A percentile compares a stretch with the other conserved stretches of the same genome.
phyloP scores from a whole-genome alignment of 2,888 invertebrate genomes.

The Epicampocera succincta region DNA sequence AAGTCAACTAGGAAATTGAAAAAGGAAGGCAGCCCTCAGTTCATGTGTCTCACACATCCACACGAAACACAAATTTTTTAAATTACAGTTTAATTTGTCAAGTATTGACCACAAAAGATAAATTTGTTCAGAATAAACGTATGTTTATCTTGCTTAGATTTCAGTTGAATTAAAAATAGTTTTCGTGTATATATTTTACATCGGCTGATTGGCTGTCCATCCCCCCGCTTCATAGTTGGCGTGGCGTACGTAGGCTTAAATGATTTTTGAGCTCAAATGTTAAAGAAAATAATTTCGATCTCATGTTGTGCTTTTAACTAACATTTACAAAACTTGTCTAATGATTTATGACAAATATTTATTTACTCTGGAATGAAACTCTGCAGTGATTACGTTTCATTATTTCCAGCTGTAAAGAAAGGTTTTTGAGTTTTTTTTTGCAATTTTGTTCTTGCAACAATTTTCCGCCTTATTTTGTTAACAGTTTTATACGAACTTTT shows the following conservation, averaged over 20 bases:
- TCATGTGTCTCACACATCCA: neutral
- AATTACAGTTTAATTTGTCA: no score
- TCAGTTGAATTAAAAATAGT: no score
- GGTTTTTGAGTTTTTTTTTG: neutral
- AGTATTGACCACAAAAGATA: no score
- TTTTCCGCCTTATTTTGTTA: neutral
- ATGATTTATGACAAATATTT: slow-evolving; percentile 68
- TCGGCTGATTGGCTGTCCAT: slow-evolving; percentile 19
- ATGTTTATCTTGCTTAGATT: no score
- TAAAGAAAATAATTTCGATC: slow-evolving; percentile 46
- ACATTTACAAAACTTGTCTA: slow-evolving; percentile 53
- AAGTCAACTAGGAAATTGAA: slow-evolving; percentile 16
- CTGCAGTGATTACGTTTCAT: slow-evolving; percentile 38
- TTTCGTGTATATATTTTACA: neutral
- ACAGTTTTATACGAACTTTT: neutral
- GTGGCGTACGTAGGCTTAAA: slow-evolving; percentile 53
- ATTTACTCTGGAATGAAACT: slow-evolving; percentile 15
- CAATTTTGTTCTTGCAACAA: slow-evolving; percentile 24
- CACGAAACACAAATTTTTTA: neutral
- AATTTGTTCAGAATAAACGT: no score
- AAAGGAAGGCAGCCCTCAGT: slow-evolving; percentile 11
- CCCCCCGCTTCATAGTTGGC: slow-evolving; percentile 13
- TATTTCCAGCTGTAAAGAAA: slow-evolving; percentile 31
- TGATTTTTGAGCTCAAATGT: neutral
- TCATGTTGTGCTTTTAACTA: slow-evolving; percentile 67